Evolutionary conservation across 2,797 vertebrate genomes (phyloP).

Genomic region (Tinamus major): DNA sequence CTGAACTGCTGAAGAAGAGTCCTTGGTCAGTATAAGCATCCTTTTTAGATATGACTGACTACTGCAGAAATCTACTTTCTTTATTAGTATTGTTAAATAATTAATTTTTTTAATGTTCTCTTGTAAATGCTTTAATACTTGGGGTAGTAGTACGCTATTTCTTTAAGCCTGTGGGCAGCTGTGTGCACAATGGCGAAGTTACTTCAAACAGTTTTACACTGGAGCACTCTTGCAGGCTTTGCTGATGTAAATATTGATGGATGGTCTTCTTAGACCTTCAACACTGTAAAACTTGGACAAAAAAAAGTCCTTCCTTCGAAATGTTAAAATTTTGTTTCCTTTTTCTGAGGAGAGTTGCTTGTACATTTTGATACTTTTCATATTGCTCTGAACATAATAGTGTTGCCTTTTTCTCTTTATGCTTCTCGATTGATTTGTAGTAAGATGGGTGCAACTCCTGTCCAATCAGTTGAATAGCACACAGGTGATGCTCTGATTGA

Average conservation of each 20-base stretch:
- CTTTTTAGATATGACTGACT: not conserved
- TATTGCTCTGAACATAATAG: not conserved
- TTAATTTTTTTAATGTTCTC: not conserved
- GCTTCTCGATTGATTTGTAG: not conserved
- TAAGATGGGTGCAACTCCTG: not conserved
- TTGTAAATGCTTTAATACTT: not conserved
- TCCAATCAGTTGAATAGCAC: not conserved
- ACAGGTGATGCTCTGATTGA: not conserved
- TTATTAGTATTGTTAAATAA: not conserved
- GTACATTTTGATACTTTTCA: not conserved
- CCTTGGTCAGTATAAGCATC: not conserved
- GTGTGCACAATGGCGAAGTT: not conserved
- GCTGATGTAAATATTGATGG: not conserved
- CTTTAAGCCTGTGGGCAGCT: not conserved
- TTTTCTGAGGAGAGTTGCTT: not conserved
- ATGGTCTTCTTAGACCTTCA: not conserved
- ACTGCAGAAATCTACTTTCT: not conserved
- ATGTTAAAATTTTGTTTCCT: accelerated
- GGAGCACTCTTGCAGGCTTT: not conserved
- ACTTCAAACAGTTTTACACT: not conserved
- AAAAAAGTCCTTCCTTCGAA: not conserved
- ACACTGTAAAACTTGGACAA: not conserved
- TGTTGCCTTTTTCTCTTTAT: not conserved
- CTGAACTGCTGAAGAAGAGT: not conserved
- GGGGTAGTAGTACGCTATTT: not conserved